These are phyloP conservation scores for Neomorphus geoffroyi DNA, from an alignment of 2,797 vertebrate genomes.

Conservation along the genomic window DNA sequence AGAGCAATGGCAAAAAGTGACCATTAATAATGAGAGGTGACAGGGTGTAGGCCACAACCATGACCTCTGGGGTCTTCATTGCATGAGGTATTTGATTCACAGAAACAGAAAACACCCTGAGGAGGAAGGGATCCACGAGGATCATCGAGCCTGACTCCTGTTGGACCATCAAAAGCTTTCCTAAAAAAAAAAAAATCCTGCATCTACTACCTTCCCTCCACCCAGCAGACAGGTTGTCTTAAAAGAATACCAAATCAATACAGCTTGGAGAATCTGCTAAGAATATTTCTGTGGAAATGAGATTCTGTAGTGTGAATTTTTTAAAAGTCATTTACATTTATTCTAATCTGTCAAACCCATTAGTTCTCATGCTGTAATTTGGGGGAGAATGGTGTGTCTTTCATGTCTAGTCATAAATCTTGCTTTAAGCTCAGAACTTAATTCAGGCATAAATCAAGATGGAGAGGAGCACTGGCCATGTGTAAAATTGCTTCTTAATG, in stretches of 20 bases:
- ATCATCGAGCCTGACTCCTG: background rate
- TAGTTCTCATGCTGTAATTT: background rate
- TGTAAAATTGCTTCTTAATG: background rate
- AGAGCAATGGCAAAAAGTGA: background rate
- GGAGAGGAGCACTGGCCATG: background rate
- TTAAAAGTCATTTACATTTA: background rate
- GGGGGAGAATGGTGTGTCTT: background rate
- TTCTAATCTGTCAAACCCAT: constrained; percentile 23
- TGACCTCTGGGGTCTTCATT: background rate
- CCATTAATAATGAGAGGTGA: background rate
- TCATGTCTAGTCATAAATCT: background rate
- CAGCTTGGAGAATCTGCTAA: background rate
- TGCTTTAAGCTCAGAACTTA: background rate
- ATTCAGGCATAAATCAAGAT: background rate
- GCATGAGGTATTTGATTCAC: background rate
- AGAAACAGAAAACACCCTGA: background rate
- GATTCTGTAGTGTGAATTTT: background rate
- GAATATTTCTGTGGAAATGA: background rate
- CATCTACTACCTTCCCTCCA: background rate
- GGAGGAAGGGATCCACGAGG: background rate
- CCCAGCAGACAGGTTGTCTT: background rate
- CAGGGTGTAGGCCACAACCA: accelerated
- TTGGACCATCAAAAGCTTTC: background rate
- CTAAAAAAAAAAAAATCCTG: background rate
- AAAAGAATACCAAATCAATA: background rate